Evolutionary conservation across 2,888 invertebrate genomes (phyloP).

Genomic region (Spodoptera picta): DNA sequence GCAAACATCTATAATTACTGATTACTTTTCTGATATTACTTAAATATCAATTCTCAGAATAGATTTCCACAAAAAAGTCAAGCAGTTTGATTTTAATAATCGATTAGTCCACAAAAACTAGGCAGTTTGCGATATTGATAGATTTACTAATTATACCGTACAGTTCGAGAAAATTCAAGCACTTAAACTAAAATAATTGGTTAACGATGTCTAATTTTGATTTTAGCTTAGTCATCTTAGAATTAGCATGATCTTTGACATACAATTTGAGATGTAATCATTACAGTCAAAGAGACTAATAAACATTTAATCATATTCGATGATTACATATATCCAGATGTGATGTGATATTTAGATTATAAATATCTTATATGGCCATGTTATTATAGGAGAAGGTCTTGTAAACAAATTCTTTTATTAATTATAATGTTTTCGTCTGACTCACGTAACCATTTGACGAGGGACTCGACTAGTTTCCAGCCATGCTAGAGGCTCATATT

Average conservation of each 20-base stretch:
- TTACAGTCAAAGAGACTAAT: slow-evolving; percentile 15
- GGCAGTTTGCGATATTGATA: background rate
- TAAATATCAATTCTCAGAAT: background rate
- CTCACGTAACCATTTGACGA: no score
- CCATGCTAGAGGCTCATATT: no score
- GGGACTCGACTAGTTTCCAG: no score
- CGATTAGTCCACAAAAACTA: slow-evolving; percentile 5
- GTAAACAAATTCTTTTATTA: no score
- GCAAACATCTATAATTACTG: background rate
- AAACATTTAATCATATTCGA: background rate
- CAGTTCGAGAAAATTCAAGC: slow-evolving; percentile 4
- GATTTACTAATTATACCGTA: background rate
- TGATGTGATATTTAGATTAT: no score
- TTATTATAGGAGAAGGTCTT: no score
- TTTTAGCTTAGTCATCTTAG: slow-evolving; percentile 18
- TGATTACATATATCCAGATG: no score
- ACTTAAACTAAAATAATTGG: slow-evolving; percentile 10
- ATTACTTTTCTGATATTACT: background rate
- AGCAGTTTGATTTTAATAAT: slow-evolving; percentile 12
- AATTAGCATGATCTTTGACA: slow-evolving; percentile 6
- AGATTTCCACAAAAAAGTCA: background rate
- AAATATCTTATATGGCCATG: no score
- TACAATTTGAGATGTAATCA: slow-evolving; percentile 8
- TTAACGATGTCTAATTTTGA: slow-evolving; percentile 9
- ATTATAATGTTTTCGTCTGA: no score